Base-by-base conservation (phyloP, 2,113 vertebrate species). In the Peromyscus californicus region DNA sequence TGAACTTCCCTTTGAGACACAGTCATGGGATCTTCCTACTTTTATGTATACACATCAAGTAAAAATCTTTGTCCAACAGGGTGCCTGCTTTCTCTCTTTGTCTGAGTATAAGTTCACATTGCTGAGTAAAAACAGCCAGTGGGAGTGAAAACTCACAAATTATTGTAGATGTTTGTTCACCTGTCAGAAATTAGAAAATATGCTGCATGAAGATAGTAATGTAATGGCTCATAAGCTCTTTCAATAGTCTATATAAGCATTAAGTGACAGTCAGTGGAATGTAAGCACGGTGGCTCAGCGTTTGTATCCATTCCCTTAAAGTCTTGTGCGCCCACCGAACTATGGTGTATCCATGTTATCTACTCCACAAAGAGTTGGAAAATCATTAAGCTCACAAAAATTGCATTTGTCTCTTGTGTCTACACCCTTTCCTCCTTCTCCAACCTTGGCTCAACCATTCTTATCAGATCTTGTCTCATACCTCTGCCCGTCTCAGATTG, bases 301-400 rank as follows among this genome's bases (percentile, higher is more conserved):
- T 48, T 57, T 29, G 12, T 70, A 90, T 21, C 45, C 39, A 19
- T 57, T 87, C 63, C 54, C 33, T 95, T 80, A 67, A 80, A 79
- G 67, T 26, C 7, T 10, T n/a, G 2, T 29, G 9, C 4, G 26
- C 10, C 24, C 69, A 29, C 0, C 21, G 42, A 74, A 54, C 65
- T 36, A 0, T 15, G 16, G 17, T 29, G 1, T 54, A 9, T 85
- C 92, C 42, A 1, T 61, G 54, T 76, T 89, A 45, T 67, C 36
- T 17, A 21, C 54, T n/a, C 79, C 29, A 79, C 84, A 75, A 31
- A 72, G 90, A 92, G 76, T 3, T 91, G 93, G 89, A 95, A 90
- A 94, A 63, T 78, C 94, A 72, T 94, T 86, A 96, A 94, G 51
- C 54, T 74, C 93, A 59, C 42, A 75, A 59, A 91, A 83, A 70